Base-by-base conservation (phyloP, 2,113 vertebrate species). In the Ciconia maguari region DNA sequence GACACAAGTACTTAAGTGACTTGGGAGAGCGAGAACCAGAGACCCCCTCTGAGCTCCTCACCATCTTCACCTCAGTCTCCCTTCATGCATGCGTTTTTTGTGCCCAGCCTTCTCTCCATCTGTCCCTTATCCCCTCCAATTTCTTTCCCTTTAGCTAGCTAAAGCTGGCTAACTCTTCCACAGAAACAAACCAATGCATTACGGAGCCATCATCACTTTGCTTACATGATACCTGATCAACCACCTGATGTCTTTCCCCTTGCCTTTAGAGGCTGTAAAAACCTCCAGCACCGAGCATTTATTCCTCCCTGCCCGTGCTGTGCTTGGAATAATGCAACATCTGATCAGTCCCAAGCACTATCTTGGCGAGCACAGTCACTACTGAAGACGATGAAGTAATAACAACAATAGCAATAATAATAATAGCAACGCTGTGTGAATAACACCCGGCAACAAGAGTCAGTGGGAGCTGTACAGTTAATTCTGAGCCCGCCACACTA, bases 31-130 rank as follows among this genome's bases (percentile, higher is more conserved):
- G 4, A 86, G 48, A 72, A 89, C 9, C 38, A 61, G 58, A 76
- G 70, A 71, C 13, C 4, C 13, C 42, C 32, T 57, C 25, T 14
- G 58, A 84, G 36, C 54, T 65, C 26, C 68, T 87, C 32, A 4
- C 15, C 6, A 4, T 14, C 41, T 79, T 41, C 70, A 72, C 54
- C 41, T 84, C 42, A 20, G 46, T 27, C 18, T 70, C 55, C 32
- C n/a, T 62, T 81, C 0, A 0, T 0, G 1, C 36, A 13, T 0
- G 0, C 1, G 5, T 7, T 29, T 66, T 70, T 60, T 51, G 25
- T 27, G 7, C 24, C 25, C 57, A 38, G 55, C 7, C 32, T 68
- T 76, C 41, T 61, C 79, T 71, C 41, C 54, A 38, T 32, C 24
- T 0, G 1, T 25, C n/a, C 42, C 16, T 85, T 9, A 36, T 12